Conservation (phyloP, 1,140 invertebrate genomes). For the Prorops nasuta region DNA sequence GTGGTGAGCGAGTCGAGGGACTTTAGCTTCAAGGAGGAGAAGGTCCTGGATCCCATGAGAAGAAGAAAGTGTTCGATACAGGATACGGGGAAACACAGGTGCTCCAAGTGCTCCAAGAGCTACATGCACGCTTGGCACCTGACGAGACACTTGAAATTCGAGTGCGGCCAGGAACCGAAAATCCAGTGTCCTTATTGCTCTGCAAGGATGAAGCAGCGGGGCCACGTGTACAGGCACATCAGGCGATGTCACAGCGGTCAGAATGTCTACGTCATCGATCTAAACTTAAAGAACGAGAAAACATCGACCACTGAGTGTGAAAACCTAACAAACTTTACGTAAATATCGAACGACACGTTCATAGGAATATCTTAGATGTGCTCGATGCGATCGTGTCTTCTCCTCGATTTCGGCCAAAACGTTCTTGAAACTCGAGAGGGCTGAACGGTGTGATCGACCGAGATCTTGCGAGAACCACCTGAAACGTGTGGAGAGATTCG, state of each 20-base stretch:
- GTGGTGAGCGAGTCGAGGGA: slow-evolving; percentile 20
- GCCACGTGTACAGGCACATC: slow-evolving; percentile 71
- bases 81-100: slow-evolving; percentile 26
- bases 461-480: no score
- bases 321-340: no score
- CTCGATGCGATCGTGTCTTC: no score
- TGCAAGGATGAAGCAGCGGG: slow-evolving; percentile 47
- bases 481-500: no score
- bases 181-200: slow-evolving; percentile 42
- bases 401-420: no score
- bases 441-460: no score
- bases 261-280: slow-evolving; percentile 36
- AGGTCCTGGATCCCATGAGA: slow-evolving; percentile 12
- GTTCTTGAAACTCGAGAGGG: no score
- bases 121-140: slow-evolving; percentile 49
- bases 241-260: slow-evolving; percentile 32
- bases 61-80: slow-evolving; percentile 4
- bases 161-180: slow-evolving; percentile 42
- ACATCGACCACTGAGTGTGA: no score
- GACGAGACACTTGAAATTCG: slow-evolving; percentile 40
- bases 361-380: no score
- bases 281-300: slow-evolving; percentile 22
- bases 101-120: slow-evolving; percentile 45
- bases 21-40: slow-evolving; percentile 18
- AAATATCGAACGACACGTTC: no score